A percentile compares a stretch with the other conserved stretches of the same genome.
phyloP scores from a whole-genome alignment of 2,797 vertebrate species.

The Enteromius paludinosus region DNA sequence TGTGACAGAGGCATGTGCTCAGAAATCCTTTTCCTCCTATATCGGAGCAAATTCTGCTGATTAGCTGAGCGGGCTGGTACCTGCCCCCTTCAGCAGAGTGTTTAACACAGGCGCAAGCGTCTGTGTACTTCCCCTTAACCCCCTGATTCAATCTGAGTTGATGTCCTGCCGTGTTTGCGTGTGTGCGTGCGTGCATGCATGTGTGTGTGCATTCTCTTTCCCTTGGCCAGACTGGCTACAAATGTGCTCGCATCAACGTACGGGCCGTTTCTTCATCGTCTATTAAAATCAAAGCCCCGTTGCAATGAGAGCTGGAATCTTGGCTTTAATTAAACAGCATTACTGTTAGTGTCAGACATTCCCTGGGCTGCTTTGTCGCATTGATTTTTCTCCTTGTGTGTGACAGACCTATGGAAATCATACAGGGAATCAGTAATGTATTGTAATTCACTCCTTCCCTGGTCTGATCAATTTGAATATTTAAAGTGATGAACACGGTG shows the following conservation, averaged over 20 bases:
- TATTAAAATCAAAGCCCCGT: conserved; percentile 77
- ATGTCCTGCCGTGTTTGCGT: conserved; percentile 65
- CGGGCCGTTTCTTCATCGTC: conserved; percentile 73
- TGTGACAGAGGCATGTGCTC: conserved; percentile 36
- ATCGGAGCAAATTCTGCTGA: conserved; percentile 67
- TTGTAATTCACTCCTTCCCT: conserved; percentile 71
- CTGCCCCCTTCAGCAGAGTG: conserved; percentile 66
- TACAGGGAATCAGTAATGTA: conserved; percentile 71
- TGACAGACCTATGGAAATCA: conserved; percentile 71
- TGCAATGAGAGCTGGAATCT: conserved; percentile 67
- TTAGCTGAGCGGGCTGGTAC: conserved; percentile 76
- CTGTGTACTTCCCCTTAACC: neutral
- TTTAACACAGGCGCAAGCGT: conserved; percentile 37
- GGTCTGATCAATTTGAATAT: conserved; percentile 74
- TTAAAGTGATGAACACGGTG: conserved; percentile 66
- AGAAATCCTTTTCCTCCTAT: conserved; percentile 58
- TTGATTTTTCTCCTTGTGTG: conserved; percentile 68
- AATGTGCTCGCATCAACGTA: conserved; percentile 46
- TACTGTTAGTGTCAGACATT: conserved; percentile 84
- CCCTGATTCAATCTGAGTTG: conserved; percentile 72
- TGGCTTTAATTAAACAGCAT: conserved; percentile 84
- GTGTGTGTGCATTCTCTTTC: conserved; percentile 28
- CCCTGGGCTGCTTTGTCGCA: conserved; percentile 65
- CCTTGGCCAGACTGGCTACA: conserved; percentile 65
- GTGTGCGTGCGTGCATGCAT: conserved; percentile 15